phyloP scores from a whole-genome alignment of 2,113 vertebrate genomes.

The Oryzias javanicus region DNA sequence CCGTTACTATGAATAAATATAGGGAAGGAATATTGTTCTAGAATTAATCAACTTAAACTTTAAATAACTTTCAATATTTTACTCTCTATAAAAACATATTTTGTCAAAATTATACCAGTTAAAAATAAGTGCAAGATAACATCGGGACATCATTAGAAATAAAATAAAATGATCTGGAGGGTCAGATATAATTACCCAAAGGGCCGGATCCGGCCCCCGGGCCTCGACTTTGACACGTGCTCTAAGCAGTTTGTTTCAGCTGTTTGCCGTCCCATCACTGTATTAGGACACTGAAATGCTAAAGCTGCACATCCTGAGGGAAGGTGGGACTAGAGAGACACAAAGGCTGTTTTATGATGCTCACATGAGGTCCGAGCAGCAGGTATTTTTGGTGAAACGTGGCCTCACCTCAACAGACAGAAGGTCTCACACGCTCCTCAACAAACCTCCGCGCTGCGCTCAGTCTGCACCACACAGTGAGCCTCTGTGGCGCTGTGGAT shows the following conservation, averaged over 20 bases:
- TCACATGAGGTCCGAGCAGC: constrained; percentile 43
- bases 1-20: too few species aligned
- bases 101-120: too few species aligned
- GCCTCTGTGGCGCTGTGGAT: constrained; percentile 14
- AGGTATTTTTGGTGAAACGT: constrained; percentile 52
- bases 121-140: too few species aligned
- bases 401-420: constrained; percentile 17
- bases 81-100: too few species aligned
- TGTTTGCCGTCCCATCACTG: constrained; percentile 9
- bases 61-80: too few species aligned
- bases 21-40: too few species aligned
- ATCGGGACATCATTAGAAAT: too few species aligned
- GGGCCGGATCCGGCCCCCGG: too few species aligned
- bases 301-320: constrained; percentile 20
- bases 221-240: too few species aligned
- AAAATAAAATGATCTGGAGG: too few species aligned
- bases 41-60: too few species aligned
- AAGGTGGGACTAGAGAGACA: constrained; percentile 35
- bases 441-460: constrained; percentile 18
- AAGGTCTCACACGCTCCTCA: constrained; percentile 26
- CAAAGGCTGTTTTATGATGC: constrained; percentile 56
- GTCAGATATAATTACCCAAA: too few species aligned
- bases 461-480: constrained; percentile 2
- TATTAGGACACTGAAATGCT: constrained; percentile 12
- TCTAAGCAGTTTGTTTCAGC: constrained; percentile 1